Evolutionary conservation across 1,140 invertebrate genomes (phyloP), one percentile per base, ranked within the genome.

Genomic region (Heliconius hermathena): DNA sequence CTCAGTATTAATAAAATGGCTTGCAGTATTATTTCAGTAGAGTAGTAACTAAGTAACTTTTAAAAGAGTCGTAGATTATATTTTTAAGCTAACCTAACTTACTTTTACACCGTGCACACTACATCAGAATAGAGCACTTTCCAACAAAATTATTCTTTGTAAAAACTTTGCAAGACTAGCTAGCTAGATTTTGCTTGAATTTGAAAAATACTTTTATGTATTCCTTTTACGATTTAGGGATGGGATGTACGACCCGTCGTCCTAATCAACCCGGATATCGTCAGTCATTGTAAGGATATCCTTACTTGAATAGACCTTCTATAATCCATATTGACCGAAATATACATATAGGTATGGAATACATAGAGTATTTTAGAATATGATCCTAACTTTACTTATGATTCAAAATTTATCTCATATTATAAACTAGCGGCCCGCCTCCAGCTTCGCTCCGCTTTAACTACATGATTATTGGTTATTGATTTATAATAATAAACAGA

Each of bases 171-270:
- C 16, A 71, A 29, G 70, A 71, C n/a, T 60, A 22, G 20, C 29
- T 36, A 18, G 33, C 70, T 13, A 66, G 36, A 29, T 76, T 66
- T 76, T 66, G 22, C 60, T 22, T 49, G n/a, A 46, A 46, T 76
- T 76, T 76, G 57, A 76, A 70, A 70, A 46, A 70, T 76, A 49
- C 60, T 76, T 76, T 76, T 70, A 70, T 76, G 46, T 70, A 76
- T 76, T 76, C 16, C 54, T 76, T 60, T 76, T 76, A 76, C 60
- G 57, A 76, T 76, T 70, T 46, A 76, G 57, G 74, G 38, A 26
- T 76, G 57, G 20, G 36, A 49, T 76, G 38, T 70, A 76, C 29
- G 60, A n/a, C 74, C 74, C 74, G 46, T 66, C 38, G 41, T 16
- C 70, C 70, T 71, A 71, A 71, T 71, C 70, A 71, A 71, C 29